These are phyloP conservation scores for Thaumatotibia leucotreta DNA, from an alignment of 1,140 invertebrate species.

Conservation along the genomic window DNA sequence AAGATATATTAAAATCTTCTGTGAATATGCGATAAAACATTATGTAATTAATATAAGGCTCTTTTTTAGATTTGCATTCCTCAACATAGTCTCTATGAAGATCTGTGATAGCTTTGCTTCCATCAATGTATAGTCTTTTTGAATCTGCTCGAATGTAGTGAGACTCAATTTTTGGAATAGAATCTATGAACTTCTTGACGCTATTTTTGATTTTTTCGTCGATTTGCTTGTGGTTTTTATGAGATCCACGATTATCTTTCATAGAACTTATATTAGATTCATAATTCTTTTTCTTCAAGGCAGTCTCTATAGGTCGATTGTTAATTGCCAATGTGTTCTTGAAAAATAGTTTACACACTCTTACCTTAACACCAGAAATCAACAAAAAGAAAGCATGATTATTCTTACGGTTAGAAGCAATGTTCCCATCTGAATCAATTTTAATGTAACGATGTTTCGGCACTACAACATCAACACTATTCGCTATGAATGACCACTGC, in stretches of 20 bases:
- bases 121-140: background rate
- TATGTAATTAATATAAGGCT: too few species aligned
- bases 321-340: constrained; percentile 14
- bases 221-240: too few species aligned
- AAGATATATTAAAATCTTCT: too few species aligned
- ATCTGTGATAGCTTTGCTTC: background rate
- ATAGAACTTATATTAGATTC: too few species aligned
- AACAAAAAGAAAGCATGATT: constrained; percentile 23
- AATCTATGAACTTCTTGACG: background rate
- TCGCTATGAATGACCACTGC: background rate
- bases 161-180: background rate
- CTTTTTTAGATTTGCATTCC: background rate
- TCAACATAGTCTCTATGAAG: background rate
- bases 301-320: background rate
- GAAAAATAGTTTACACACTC: constrained; percentile 19
- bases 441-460: constrained; percentile 19
- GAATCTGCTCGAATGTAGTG: background rate
- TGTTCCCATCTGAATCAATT: constrained; percentile 20
- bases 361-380: constrained; percentile 18
- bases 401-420: constrained; percentile 14
- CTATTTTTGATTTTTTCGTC: too few species aligned
- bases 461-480: constrained; percentile 13
- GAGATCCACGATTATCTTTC: too few species aligned
- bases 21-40: too few species aligned
- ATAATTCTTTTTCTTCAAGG: too few species aligned